These are phyloP conservation scores for Arctopsyche grandis DNA, from an alignment of 1,140 invertebrate species.

Conservation along the genomic window DNA sequence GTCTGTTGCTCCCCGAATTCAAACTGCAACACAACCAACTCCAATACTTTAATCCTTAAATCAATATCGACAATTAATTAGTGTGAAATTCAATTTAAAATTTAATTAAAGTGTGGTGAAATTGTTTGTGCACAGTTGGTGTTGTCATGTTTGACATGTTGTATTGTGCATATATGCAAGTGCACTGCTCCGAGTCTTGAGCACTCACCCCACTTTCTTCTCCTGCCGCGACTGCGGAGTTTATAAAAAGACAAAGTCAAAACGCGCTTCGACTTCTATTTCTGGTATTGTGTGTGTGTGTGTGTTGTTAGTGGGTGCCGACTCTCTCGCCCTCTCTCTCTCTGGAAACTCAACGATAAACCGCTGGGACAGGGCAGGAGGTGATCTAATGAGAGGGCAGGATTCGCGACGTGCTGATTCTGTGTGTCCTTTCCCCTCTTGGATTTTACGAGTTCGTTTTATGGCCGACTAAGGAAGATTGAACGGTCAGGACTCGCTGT, in stretches of 20 bases:
- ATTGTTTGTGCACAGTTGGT: no score
- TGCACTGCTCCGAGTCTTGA: no score
- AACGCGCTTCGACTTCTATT: not conserved
- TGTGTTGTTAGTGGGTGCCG: not conserved
- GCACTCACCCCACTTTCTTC: no score
- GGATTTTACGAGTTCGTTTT: conserved; percentile 20
- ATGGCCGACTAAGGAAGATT: not conserved
- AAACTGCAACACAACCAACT: not conserved
- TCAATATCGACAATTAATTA: not conserved
- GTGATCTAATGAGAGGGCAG: not conserved
- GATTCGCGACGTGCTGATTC: not conserved
- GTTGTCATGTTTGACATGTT: no score
- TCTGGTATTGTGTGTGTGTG: not conserved
- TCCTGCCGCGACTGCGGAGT: no score
- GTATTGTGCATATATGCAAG: no score
- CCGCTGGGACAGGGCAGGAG: not conserved
- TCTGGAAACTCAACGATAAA: not conserved
- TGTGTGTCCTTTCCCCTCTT: not conserved
- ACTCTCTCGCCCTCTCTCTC: not conserved
- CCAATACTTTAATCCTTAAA: not conserved
- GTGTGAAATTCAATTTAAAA: no score
- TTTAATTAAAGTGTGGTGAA: no score
- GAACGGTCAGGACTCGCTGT: not conserved
- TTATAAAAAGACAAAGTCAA: not conserved
- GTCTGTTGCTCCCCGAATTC: not conserved